phyloP scores from a whole-genome alignment of 1,140 invertebrate species.

The Atta cephalotes region DNA sequence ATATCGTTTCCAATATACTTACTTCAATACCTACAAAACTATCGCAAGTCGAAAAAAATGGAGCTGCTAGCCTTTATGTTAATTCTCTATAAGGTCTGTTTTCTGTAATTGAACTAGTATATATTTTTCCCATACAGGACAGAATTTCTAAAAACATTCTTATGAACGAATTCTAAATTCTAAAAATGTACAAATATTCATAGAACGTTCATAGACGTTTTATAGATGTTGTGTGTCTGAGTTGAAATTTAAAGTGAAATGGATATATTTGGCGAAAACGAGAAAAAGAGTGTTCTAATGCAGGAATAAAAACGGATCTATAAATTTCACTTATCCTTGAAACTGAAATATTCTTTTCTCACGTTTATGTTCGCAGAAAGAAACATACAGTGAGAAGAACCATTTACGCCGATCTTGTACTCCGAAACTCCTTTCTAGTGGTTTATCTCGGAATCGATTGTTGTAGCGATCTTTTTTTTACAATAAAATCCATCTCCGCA shows the following conservation, averaged over 20 bases:
- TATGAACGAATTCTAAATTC: no score
- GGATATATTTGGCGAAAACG: no score
- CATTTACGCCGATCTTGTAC: neutral
- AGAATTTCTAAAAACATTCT: no score
- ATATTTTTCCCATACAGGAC: no score
- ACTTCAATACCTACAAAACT: neutral
- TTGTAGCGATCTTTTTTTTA: neutral
- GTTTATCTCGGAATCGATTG: neutral
- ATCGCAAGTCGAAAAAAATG: slow-evolving; percentile 18
- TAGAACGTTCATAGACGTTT: no score
- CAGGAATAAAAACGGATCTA: no score
- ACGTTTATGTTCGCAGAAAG: neutral
- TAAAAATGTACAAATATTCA: no score
- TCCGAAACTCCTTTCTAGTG: neutral
- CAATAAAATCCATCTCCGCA: neutral
- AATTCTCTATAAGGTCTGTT: neutral
- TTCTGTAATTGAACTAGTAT: no score
- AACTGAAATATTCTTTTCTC: neutral
- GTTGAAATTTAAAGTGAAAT: no score
- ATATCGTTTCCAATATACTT: neutral
- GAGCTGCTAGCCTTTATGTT: neutral
- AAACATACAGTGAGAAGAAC: neutral
- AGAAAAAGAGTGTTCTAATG: no score
- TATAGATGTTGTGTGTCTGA: no score
- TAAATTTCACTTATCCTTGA: slow-evolving; percentile 36